Conservation (phyloP, 1,140 invertebrate genomes). For the Cephus cinctus region DNA sequence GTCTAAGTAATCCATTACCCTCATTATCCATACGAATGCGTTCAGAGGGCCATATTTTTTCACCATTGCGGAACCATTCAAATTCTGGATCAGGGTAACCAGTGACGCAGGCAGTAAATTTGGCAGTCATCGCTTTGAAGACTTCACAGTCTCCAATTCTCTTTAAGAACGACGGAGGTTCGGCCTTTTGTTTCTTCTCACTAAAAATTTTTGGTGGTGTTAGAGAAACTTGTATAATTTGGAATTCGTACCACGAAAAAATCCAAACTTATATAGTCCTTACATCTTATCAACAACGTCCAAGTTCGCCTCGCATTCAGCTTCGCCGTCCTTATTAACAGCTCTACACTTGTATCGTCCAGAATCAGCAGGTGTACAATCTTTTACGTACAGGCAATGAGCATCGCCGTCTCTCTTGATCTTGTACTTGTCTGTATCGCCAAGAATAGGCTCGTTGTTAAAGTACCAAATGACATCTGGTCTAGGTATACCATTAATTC, state of each 20-base stretch:
- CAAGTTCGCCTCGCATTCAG: slow-evolving; percentile 70
- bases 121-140: slow-evolving; percentile 83
- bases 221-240: too few species aligned
- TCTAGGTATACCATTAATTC: slow-evolving; percentile 80
- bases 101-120: slow-evolving; percentile 86
- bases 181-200: slow-evolving; percentile 71
- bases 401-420: slow-evolving; percentile 79
- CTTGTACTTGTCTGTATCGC: slow-evolving; percentile 70
- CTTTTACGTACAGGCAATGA: slow-evolving; percentile 71
- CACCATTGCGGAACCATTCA: slow-evolving; percentile 80
- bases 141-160: slow-evolving; percentile 86
- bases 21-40: slow-evolving; percentile 81
- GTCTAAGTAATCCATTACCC: slow-evolving; percentile 73
- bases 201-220: slow-evolving; percentile 47
- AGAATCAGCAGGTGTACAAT: slow-evolving; percentile 67
- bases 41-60: slow-evolving; percentile 76
- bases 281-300: slow-evolving; percentile 82
- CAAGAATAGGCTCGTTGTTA: slow-evolving; percentile 66
- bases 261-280: too few species aligned
- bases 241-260: background rate
- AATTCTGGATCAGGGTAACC: slow-evolving; percentile 84
- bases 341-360: slow-evolving; percentile 78
- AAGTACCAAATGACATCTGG: slow-evolving; percentile 87
- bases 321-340: slow-evolving; percentile 78
- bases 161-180: slow-evolving; percentile 85